Base-by-base conservation (phyloP, 2,888 invertebrate genomes). In the Embidobia sp. region DNA sequence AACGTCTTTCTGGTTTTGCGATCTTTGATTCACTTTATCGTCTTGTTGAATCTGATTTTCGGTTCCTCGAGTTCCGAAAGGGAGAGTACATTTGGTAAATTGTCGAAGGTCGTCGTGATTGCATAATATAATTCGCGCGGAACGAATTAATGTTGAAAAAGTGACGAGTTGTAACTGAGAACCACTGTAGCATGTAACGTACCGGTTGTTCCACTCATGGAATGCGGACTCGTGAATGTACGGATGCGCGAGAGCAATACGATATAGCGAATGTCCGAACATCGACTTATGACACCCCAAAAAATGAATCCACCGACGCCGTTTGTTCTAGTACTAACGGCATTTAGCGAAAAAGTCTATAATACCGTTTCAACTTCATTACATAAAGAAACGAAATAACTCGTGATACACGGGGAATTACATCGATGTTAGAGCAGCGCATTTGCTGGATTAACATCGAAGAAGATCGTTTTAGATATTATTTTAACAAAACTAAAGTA, bases 121-220 rank as follows among this genome's bases (percentile, higher is more conserved):
- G 72, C 76, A 37, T 70, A 74, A 76, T 70, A 22, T 29, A 67
- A 72, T 67, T 73, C 73, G 55, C 64, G 55, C 33, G 55, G 40
- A 55, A 37, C 53, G 27, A 66, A 64, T 27, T 55, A 72, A 55
- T 46, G 40, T 44, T 51, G 66, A 37, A 63, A 40, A 72, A 63
- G 49, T 63, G 64, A 70, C 59, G 70, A 64, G 48, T 64, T 31
- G 44, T 19, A 66, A 76, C 69, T 88, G 88, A 89, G 89, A 89
- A 83, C 85, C 88, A 82, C 89, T 89, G 88, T 74, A 81, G 80
- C 84, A 84, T 87, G 87, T 88, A 87, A 88, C 88, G 88, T 89
- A 88, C 89, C 89, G 88, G 88, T 89, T 88, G 89, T 88, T 89
- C 88, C 87, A 89, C 88, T 88, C 88, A 83, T 86, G 88, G 89